These are phyloP conservation scores for Pyrocoelia pectoralis DNA, from an alignment of 2,888 invertebrate species.

Conservation along the genomic window DNA sequence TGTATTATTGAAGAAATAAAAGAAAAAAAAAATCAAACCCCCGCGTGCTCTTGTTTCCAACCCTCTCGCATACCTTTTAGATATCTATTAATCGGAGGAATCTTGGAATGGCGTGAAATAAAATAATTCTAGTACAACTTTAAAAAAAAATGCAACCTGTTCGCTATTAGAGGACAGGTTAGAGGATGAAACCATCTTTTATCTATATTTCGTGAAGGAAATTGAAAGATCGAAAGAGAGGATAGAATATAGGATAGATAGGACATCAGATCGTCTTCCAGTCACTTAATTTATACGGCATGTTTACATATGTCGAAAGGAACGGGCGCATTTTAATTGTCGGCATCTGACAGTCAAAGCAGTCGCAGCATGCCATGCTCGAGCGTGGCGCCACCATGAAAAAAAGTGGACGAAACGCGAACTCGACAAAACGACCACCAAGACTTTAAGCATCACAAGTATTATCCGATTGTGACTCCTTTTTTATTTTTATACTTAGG, in stretches of 20 bases:
- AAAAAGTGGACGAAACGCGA: slow-evolving; percentile 51
- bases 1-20: slow-evolving; percentile 47
- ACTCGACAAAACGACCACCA: slow-evolving; percentile 39
- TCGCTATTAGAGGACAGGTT: slow-evolving; percentile 15
- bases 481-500: not conserved
- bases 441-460: slow-evolving; percentile 25
- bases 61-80: too few species aligned
- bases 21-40: slow-evolving; percentile 51
- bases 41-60: slow-evolving; percentile 21
- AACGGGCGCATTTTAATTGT: slow-evolving; percentile 57
- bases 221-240: slow-evolving; percentile 37
- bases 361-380: slow-evolving; percentile 53
- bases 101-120: not conserved
- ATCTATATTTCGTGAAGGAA: slow-evolving; percentile 13
- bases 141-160: slow-evolving; percentile 27
- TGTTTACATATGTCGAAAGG: slow-evolving; percentile 58
- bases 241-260: slow-evolving; percentile 35
- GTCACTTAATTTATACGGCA: slow-evolving; percentile 56
- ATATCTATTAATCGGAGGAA: too few species aligned
- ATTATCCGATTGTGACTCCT: slow-evolving; percentile 22
- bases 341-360: slow-evolving; percentile 48
- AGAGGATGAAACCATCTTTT: slow-evolving; percentile 27
- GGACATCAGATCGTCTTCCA: slow-evolving; percentile 38
- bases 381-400: slow-evolving; percentile 56
- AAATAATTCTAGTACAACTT: not conserved